Evolutionary conservation across 2,797 vertebrate species (phyloP), one percentile per base, ranked within the genome.

Genomic region (Meda fulgida): DNA sequence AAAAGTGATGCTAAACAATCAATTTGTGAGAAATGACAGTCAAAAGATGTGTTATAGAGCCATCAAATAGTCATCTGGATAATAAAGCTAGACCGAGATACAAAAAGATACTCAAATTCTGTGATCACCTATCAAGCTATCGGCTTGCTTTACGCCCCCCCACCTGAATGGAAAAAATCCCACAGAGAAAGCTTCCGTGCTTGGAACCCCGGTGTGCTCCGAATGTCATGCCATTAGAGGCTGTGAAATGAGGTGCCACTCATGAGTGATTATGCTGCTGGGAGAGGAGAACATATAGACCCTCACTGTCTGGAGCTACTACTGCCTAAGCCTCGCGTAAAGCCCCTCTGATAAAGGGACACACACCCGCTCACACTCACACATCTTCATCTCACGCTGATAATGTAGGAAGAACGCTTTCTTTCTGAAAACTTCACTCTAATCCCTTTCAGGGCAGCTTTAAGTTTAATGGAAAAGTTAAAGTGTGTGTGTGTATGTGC

Each of bases 241-340:
- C 94, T 95, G 95, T 95, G 94, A 95, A 95, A 96, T 96, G 94
- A 96, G 95, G 93, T 96, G 95, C 94, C 95, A 95, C 94, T 96
- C 95, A 95, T 94, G 93, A 95, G 92, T 94, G 94, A 94, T 94
- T 95, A 95, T 93, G 92, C 94, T 88, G 91, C 90, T 92, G 91
- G 93, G 90, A 91, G 89, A 87, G 85, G 92, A 91, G 90, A 91
- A 93, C 94, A 93, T 92, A 93, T 87, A 93, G 88, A 91, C 89
- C 88, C 84, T 86, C 84, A 92, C 90, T 88, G 83, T 84, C 89
- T 53, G 67, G 73, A 60, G 36, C 83, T 72, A 71, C 78, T 70
- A 67, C 81, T 58, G 85, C 46, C 72, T 76, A 53, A 81, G 85
- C 82, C 86, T 87, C 82, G 77, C 83, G 87, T 80, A 88, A 86